Evolutionary conservation across 2,113 vertebrate genomes (phyloP).

Genomic region (Prunella himalayana): DNA sequence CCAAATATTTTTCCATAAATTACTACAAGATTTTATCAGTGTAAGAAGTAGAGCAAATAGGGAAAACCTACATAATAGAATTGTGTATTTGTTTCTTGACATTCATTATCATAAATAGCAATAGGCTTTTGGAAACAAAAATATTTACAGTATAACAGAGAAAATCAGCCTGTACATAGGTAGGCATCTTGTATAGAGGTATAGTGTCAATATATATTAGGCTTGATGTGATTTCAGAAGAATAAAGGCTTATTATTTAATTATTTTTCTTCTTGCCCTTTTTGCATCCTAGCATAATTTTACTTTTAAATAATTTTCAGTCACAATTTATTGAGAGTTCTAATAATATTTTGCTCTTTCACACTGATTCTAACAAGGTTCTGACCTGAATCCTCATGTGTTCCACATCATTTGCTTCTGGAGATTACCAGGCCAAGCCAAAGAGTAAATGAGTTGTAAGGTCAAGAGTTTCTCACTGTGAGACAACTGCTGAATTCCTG

Average conservation of each 20-base stretch:
- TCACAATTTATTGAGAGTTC: conserved; percentile 40
- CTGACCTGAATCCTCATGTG: conserved; percentile 58
- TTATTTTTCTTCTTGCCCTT: background rate
- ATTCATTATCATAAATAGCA: background rate
- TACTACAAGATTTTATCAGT: background rate
- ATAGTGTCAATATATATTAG: background rate
- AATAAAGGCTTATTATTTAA: background rate
- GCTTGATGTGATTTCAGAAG: background rate
- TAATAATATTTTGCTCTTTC: conserved; percentile 57
- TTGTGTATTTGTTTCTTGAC: background rate
- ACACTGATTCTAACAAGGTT: conserved; percentile 48
- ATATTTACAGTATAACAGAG: background rate
- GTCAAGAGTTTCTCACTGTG: conserved; percentile 68
- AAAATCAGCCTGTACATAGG: background rate
- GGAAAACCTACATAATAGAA: background rate
- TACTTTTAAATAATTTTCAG: conserved; percentile 25
- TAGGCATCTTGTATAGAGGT: background rate
- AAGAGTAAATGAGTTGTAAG: conserved; percentile 69
- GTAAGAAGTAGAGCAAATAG: background rate
- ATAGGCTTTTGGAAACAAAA: background rate
- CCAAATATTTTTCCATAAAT: background rate
- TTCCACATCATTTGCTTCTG: conserved; percentile 68
- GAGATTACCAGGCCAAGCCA: conserved; percentile 56
- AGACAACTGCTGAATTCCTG: conserved; percentile 64
- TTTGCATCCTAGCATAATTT: conserved; percentile 9